Evolutionary conservation across 92 coral and sea anemone species (phyloP).

Genomic region (Phenganax stokvisi): DNA sequence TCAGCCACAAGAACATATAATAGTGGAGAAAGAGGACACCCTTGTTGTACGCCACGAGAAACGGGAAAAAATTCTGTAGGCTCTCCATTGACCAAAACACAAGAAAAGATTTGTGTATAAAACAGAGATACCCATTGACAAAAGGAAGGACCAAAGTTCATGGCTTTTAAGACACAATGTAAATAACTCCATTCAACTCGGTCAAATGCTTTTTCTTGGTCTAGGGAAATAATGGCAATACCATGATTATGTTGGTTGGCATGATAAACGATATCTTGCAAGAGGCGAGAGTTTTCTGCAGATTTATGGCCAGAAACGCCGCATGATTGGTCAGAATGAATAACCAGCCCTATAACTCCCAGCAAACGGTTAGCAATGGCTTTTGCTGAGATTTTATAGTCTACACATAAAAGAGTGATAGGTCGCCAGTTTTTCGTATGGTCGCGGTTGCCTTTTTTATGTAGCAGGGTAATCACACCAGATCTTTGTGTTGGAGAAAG

Average conservation of each 20-base stretch:
- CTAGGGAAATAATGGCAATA: conserved; percentile 40
- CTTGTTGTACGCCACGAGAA: conserved; percentile 30
- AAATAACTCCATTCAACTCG: conserved; percentile 52
- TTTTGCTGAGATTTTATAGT: conserved; percentile 41
- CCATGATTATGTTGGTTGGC: neutral
- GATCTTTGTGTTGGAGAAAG: conserved; percentile 36
- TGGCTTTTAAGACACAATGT: neutral
- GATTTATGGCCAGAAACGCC: conserved; percentile 41
- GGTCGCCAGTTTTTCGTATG: conserved; percentile 56
- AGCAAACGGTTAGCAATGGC: conserved; percentile 31
- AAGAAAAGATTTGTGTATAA: conserved; percentile 13
- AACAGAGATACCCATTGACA: conserved; percentile 32
- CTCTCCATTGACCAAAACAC: conserved; percentile 19
- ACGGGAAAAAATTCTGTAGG: neutral
- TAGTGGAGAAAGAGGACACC: conserved; percentile 24
- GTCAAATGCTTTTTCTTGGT: conserved; percentile 56
- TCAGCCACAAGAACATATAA: conserved; percentile 31
- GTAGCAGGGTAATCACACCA: conserved; percentile 42
- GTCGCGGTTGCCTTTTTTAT: conserved; percentile 41
- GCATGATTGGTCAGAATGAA: conserved; percentile 45
- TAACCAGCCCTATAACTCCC: conserved; percentile 18
- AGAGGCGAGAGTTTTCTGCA: conserved; percentile 37
- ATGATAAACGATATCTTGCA: conserved; percentile 14
- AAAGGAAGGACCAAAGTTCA: conserved; percentile 51
- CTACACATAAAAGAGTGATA: conserved; percentile 41